These are phyloP conservation scores for Heliocidaris erythrogramma DNA, from an alignment of 35 echinoderm and acorn worm species.

Conservation along the genomic window DNA sequence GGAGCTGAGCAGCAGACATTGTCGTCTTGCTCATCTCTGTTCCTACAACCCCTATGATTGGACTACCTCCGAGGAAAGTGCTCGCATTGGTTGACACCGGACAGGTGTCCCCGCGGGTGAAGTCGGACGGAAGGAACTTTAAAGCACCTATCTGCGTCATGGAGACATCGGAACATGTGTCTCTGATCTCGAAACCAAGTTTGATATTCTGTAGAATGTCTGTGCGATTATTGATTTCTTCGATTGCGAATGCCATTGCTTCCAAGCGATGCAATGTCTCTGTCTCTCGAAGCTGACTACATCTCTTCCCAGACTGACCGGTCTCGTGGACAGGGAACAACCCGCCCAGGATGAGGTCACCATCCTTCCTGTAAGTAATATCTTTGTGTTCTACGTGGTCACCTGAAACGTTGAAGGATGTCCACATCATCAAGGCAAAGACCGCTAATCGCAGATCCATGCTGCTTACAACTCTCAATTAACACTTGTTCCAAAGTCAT, in stretches of 20 bases:
- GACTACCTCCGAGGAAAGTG: not conserved
- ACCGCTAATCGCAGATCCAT: not conserved
- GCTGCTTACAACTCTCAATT: not conserved
- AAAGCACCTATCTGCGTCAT: constrained; percentile 30
- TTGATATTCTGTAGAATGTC: constrained; percentile 62
- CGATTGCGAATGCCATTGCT: constrained; percentile 63
- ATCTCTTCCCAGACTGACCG: not conserved
- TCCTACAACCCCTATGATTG: constrained; percentile 61
- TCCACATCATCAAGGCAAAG: not conserved
- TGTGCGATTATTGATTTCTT: constrained; percentile 55
- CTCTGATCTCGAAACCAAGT: constrained; percentile 68
- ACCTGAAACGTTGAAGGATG: not conserved
- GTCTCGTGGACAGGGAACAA: constrained; percentile 52
- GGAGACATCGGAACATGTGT: constrained; percentile 64
- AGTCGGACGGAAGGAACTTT: constrained; percentile 41
- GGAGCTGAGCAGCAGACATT: constrained; percentile 50
- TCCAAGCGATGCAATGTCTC: constrained; percentile 62
- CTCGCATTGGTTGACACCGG: not conserved
- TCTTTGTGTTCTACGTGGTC: constrained; percentile 51
- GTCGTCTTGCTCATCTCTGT: constrained; percentile 67
- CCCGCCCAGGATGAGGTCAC: constrained; percentile 64
- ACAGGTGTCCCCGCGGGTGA: not conserved
- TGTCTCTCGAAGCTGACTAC: constrained; percentile 48
- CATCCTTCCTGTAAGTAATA: constrained; percentile 49
- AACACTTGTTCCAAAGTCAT: not conserved